Base-by-base conservation (phyloP, 2,888 invertebrate genomes). In the Autographa gamma region DNA sequence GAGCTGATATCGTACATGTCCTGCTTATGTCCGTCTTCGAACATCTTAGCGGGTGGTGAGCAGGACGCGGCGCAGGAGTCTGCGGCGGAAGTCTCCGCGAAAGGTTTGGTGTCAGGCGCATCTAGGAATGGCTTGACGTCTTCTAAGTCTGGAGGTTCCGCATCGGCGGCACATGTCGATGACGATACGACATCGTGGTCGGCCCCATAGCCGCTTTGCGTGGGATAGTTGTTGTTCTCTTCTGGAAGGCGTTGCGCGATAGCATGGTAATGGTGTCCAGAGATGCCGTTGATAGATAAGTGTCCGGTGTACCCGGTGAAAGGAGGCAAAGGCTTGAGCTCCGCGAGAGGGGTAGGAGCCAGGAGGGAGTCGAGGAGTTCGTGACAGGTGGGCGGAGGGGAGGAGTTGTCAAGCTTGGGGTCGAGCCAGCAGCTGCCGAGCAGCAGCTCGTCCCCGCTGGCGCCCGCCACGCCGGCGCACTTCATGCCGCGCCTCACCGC, bases 281-380 rank as follows among this genome's bases (percentile, higher is more conserved):
- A 97, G 86, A 98, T 98, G 67, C 98, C 98, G 93, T 98, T 98
- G 91, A 98, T 98, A 83, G 98, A 98, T 73, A 98, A 94, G 86
- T 98, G 98, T 0, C 98, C 98, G 19, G 98, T 98, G 93, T 98
- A 98, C 38, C 97, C 97, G 60, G 98, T 98, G 91, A 98, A 98
- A 7, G 98, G 98, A 6, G 98, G 98, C 82, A 98, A 95, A 13
- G 95, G 95, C 89, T 98, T 98, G 77, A 98, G 96, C 88, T 98
- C 98, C 48, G 98, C 98, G 76, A 98, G 96, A 63, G 97, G 97
- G 60, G 97, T 96, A 56, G 96, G 96, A 58, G 96, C 96, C 58
- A 97, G 96, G 38, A 96, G 95, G 25, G 97, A 97, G 92, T 98
- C 97, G 87, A 98, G 96, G 34, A 97, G 97, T 88, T 98, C 98